Percentiles rank a stretch among this genome's conserved stretches.
Conservation (phyloP, 1,140 invertebrate genomes). For the Polypedilum vanderplanki region DNA sequence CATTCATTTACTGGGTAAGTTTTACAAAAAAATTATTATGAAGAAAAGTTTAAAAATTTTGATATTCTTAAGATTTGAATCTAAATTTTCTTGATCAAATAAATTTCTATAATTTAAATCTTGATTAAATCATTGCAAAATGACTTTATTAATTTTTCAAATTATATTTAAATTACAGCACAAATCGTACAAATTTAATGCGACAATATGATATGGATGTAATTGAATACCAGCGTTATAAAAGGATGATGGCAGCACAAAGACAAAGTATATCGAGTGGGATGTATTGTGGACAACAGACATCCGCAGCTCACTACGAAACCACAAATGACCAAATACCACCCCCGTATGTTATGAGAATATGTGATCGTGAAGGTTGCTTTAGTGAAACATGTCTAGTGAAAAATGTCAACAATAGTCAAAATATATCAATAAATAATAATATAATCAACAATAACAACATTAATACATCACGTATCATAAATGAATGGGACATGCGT, state of each 20-base stretch:
- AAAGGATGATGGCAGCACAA: constrained; percentile 8
- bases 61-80: no score
- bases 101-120: no score
- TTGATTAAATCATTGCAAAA: no score
- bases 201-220: constrained; percentile 9
- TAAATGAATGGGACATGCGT: constrained; percentile 9
- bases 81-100: no score
- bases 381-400: constrained; percentile 12
- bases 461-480: not conserved
- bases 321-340: not conserved
- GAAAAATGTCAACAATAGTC: constrained; percentile 13
- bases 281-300: not conserved
- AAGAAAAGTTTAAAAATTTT: no score
- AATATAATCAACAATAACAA: constrained; percentile 20
- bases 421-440: constrained; percentile 15
- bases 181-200: not conserved
- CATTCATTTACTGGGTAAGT: constrained; percentile 40
- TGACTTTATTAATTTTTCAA: no score
- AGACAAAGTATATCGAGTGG: not conserved
- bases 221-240: constrained; percentile 8
- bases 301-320: not conserved
- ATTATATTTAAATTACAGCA: not conserved
- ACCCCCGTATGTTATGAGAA: not conserved
- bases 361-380: constrained; percentile 10
- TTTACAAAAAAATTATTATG: no score